Percentiles rank a stretch among this genome's conserved stretches.
phyloP scores from a whole-genome alignment of 2,888 invertebrate genomes.

The Blastobasis adustella region DNA sequence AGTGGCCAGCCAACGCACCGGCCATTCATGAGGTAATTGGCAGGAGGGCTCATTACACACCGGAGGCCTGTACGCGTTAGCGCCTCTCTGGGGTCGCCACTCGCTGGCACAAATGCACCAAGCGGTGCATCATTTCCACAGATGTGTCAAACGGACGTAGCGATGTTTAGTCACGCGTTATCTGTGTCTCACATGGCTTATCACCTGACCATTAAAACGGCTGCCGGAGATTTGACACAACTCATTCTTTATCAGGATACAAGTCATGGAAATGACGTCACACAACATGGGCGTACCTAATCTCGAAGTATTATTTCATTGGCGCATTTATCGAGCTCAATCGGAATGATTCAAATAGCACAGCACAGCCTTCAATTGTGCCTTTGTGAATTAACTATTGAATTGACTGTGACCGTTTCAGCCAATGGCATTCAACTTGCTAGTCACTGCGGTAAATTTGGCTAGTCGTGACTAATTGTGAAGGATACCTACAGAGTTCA shows the following conservation, averaged over 20 bases:
- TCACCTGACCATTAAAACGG: no score
- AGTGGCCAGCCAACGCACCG: constrained; percentile 64
- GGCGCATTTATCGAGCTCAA: neutral
- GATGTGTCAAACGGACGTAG: neutral
- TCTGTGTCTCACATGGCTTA: no score
- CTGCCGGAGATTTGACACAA: no score
- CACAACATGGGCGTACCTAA: no score
- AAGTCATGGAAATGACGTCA: no score
- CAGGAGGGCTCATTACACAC: constrained; percentile 62
- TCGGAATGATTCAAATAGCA: neutral
- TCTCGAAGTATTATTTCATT: neutral
- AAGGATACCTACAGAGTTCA: constrained; percentile 3
- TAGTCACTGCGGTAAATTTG: no score
- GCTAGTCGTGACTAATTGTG: constrained; percentile 5
- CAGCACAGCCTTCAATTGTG: constrained; percentile 31
- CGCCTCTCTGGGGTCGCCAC: constrained; percentile 26
- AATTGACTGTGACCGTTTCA: constrained; percentile 29
- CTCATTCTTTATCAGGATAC: no score
- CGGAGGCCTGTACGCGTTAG: constrained; percentile 41
- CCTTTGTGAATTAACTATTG: constrained; percentile 37
- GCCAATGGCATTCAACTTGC: no score
- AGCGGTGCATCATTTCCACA: neutral
- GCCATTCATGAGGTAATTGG: constrained; percentile 67
- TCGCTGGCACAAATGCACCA: constrained; percentile 1
- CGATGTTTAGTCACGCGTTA: no score